phyloP scores from a whole-genome alignment of 2,888 invertebrate species.

The Anaspis maculata region DNA sequence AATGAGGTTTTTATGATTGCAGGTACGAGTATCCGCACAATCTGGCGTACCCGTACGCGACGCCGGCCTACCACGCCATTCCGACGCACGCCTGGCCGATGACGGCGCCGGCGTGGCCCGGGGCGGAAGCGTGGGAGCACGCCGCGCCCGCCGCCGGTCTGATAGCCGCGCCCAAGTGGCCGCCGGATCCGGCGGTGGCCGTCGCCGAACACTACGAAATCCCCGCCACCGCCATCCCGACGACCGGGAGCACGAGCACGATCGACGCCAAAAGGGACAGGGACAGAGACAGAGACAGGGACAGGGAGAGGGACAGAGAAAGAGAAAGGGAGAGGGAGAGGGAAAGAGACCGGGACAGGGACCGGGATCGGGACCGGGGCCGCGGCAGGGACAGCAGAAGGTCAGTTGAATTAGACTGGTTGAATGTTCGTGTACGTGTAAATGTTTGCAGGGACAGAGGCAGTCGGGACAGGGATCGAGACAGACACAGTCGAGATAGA shows the following conservation, averaged over 20 bases:
- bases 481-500: no score
- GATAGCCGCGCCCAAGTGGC: conserved; percentile 17
- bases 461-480: no score
- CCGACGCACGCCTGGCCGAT: conserved; percentile 21
- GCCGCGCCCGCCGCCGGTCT: conserved; percentile 5
- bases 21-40: conserved; percentile 11
- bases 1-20: no score
- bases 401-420: no score
- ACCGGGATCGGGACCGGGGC: no score
- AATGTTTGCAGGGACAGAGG: no score
- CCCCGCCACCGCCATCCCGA: conserved; percentile 3
- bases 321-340: conserved; percentile 16
- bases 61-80: conserved; percentile 25
- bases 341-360: no score
- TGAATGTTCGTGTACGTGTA: no score
- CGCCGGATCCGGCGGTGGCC: conserved; percentile 6
- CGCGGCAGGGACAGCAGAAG: no score
- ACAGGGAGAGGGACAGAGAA: conserved; percentile 10
- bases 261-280: conserved; percentile 14
- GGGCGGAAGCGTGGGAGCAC: conserved; percentile 17
- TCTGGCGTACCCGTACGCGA: conserved; percentile 28
- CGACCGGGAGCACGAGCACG: conserved; percentile 13
- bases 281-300: conserved; percentile 4
- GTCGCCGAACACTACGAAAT: no score
- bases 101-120: conserved; percentile 19